Evolutionary conservation across 2,113 vertebrate genomes (phyloP).

Genomic region (Nycticryphes semicollaris): DNA sequence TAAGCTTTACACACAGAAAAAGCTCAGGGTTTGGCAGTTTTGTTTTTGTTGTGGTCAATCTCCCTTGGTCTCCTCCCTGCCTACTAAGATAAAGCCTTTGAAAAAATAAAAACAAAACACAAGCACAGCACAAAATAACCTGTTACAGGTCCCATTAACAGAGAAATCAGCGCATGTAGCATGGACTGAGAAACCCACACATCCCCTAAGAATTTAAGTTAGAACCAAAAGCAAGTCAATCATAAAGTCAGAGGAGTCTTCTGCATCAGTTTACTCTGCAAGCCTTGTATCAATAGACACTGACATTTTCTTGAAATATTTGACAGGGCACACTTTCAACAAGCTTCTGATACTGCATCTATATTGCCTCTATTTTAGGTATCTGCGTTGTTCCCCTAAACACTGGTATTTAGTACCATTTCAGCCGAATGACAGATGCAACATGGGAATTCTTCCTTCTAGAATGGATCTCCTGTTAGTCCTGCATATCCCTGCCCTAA

Average conservation of each 20-base stretch:
- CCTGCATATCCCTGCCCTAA: not conserved
- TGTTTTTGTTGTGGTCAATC: not conserved
- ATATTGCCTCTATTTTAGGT: not conserved
- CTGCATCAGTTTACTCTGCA: not conserved
- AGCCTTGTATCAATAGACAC: not conserved
- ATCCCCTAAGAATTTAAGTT: not conserved
- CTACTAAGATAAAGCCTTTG: not conserved
- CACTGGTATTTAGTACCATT: not conserved
- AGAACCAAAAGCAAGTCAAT: not conserved
- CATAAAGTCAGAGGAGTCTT: not conserved
- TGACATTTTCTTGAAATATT: not conserved
- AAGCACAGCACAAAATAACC: not conserved
- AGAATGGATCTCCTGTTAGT: not conserved
- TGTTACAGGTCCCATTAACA: not conserved
- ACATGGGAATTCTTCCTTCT: not conserved
- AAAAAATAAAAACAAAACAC: not conserved
- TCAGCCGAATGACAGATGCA: not conserved
- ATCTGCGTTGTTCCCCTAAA: not conserved
- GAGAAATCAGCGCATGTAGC: not conserved
- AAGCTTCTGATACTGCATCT: not conserved
- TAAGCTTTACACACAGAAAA: not conserved
- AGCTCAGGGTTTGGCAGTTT: not conserved
- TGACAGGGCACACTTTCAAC: not conserved
- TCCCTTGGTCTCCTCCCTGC: not conserved
- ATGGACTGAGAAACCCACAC: not conserved